phyloP scores from a whole-genome alignment of 2,113 vertebrate species.

The Malurus melanocephalus region DNA sequence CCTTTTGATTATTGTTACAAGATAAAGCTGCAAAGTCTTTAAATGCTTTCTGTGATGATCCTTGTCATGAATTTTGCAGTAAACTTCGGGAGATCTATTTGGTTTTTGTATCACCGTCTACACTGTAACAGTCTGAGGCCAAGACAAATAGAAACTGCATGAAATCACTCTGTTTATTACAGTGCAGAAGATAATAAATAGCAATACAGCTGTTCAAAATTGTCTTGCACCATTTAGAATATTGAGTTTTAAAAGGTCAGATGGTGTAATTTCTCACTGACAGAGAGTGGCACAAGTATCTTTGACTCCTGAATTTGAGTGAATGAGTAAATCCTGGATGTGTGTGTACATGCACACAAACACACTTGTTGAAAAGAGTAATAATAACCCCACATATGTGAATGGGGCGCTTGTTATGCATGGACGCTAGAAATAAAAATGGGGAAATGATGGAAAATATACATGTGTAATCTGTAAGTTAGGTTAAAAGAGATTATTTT shows the following conservation, averaged over 20 bases:
- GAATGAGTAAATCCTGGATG: not conserved
- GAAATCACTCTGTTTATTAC: not conserved
- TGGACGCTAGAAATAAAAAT: not conserved
- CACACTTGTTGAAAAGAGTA: not conserved
- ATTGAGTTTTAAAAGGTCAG: not conserved
- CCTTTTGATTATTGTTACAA: slow-evolving; percentile 19
- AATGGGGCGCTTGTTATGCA: not conserved
- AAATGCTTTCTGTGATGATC: not conserved
- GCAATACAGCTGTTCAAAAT: not conserved
- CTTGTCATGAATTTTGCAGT: not conserved
- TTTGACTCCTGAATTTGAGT: not conserved
- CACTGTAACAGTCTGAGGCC: not conserved
- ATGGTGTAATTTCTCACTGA: not conserved
- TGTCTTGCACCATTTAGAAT: not conserved
- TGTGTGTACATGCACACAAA: not conserved
- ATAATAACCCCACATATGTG: fast-evolving
- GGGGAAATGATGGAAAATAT: not conserved
- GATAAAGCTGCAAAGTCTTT: not conserved
- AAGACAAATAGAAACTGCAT: not conserved
- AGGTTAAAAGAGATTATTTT: not conserved
- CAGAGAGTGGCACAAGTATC: not conserved
- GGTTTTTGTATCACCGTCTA: not conserved
- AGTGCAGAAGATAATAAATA: not conserved
- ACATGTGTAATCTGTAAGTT: not conserved
- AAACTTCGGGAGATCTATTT: not conserved